Conservation (phyloP, 2,797 vertebrate species). For the Cynodonichthys magdalenae region DNA sequence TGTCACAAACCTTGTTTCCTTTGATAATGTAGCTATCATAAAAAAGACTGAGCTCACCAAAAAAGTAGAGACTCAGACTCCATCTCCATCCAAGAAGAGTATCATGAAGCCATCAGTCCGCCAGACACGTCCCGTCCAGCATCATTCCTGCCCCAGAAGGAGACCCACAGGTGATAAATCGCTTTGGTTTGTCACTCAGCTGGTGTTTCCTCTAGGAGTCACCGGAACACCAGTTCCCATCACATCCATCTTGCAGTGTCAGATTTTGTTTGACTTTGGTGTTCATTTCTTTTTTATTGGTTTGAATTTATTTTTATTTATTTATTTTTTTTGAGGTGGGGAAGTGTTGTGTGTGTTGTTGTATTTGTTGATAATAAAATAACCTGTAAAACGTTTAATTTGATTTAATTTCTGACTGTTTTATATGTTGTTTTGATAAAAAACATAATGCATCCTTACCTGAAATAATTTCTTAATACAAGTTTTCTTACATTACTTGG, state of each 20-base stretch:
- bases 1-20: slow-evolving; percentile 40
- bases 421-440: background rate
- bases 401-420: slow-evolving; percentile 33
- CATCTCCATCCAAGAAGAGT: slow-evolving; percentile 95
- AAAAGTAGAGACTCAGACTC: slow-evolving; percentile 94
- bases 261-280: slow-evolving; percentile 65
- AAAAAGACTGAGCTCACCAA: slow-evolving; percentile 97
- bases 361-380: slow-evolving; percentile 53
- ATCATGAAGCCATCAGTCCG: slow-evolving; percentile 92
- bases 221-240: slow-evolving; percentile 77
- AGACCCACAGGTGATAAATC: slow-evolving; percentile 94
- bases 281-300: slow-evolving; percentile 26
- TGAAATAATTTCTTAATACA: background rate
- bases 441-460: too few species aligned
- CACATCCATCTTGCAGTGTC: slow-evolving; percentile 71
- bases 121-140: slow-evolving; percentile 93
- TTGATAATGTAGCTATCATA: slow-evolving; percentile 91
- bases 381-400: slow-evolving; percentile 31
- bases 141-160: slow-evolving; percentile 95
- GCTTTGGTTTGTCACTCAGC: slow-evolving; percentile 36
- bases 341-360: slow-evolving; percentile 18
- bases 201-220: slow-evolving; percentile 80
- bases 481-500: background rate
- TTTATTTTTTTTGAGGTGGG: slow-evolving; percentile 6
- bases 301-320: slow-evolving; percentile 11